Evolutionary conservation across 1,140 invertebrate genomes (phyloP).

Genomic region (Ips nitidus): DNA sequence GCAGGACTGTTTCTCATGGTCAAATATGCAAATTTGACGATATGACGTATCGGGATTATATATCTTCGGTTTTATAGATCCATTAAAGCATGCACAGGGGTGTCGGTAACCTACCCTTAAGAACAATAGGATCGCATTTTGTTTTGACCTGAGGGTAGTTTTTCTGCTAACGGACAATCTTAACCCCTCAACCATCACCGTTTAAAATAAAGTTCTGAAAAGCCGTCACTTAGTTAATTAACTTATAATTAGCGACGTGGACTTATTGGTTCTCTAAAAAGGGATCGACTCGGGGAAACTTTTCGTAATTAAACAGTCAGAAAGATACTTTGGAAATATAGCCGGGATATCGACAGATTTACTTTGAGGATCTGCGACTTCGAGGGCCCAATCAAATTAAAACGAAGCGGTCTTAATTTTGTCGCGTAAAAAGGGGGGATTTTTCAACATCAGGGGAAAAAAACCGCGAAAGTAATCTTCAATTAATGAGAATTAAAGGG

Average conservation of each 20-base stretch:
- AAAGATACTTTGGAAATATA: conserved; percentile 33
- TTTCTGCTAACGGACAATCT: no score
- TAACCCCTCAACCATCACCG: no score
- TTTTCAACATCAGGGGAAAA: conserved; percentile 16
- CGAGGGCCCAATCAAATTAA: conserved; percentile 31
- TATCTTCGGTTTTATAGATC: conserved; percentile 33
- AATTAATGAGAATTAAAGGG: conserved; percentile 31
- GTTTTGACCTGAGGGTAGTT: background rate
- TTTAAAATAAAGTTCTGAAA: conserved; percentile 10
- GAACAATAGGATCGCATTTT: conserved; percentile 20
- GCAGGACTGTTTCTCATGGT: conserved; percentile 31
- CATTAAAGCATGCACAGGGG: conserved; percentile 22
- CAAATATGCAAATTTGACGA: conserved; percentile 27
- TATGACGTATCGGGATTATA: conserved; percentile 32
- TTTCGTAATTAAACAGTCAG: conserved; percentile 34
- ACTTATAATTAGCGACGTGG: conserved; percentile 31
- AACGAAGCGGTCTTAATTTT: conserved; percentile 30
- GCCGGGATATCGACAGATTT: conserved; percentile 33
- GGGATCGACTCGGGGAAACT: conserved; percentile 28
- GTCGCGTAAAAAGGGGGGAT: conserved; percentile 26
- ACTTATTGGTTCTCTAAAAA: conserved; percentile 34
- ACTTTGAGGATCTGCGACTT: conserved; percentile 28
- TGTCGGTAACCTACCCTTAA: conserved; percentile 22
- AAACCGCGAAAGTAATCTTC: conserved; percentile 30
- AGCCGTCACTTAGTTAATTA: conserved; percentile 32